phyloP scores from a whole-genome alignment of 1,140 invertebrate genomes.

The Bombus cullumanus region DNA sequence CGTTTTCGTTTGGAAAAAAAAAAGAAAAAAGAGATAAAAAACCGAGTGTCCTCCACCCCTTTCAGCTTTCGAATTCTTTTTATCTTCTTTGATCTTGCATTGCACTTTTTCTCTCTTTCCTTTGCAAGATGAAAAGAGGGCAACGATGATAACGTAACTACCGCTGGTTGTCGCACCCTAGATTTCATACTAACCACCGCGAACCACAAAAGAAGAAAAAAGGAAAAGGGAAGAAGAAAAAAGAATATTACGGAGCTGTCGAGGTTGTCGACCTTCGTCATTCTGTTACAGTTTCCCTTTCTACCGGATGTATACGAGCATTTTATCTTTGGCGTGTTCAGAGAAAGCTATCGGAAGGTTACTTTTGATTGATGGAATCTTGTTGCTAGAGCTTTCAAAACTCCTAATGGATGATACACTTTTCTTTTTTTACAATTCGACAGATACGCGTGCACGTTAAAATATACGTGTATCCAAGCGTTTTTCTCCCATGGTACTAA shows the following conservation, averaged over 20 bases:
- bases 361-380: slow-evolving; percentile 30
- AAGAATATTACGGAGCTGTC: slow-evolving; percentile 4
- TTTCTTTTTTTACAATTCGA: not conserved
- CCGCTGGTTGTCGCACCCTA: not conserved
- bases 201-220: not conserved
- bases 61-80: not conserved
- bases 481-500: not conserved
- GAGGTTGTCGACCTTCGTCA: slow-evolving; percentile 33
- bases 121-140: not conserved
- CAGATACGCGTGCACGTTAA: not conserved
- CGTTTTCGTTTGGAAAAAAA: not conserved
- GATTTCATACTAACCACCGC: slow-evolving; percentile 13
- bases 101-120: not conserved
- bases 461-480: not conserved
- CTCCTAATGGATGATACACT: not conserved
- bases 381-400: not conserved
- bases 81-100: not conserved
- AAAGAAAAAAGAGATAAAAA: not conserved
- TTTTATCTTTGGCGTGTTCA: slow-evolving; percentile 17
- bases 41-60: not conserved
- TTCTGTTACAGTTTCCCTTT: not conserved
- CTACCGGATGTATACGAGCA: not conserved
- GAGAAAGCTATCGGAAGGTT: not conserved
- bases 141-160: slow-evolving; percentile 4
- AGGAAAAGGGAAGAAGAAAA: not conserved